A percentile compares a stretch with the other conserved stretches of the same genome.
phyloP scores from a whole-genome alignment of 1,140 invertebrate species.

The Dendrolimus punctatus region DNA sequence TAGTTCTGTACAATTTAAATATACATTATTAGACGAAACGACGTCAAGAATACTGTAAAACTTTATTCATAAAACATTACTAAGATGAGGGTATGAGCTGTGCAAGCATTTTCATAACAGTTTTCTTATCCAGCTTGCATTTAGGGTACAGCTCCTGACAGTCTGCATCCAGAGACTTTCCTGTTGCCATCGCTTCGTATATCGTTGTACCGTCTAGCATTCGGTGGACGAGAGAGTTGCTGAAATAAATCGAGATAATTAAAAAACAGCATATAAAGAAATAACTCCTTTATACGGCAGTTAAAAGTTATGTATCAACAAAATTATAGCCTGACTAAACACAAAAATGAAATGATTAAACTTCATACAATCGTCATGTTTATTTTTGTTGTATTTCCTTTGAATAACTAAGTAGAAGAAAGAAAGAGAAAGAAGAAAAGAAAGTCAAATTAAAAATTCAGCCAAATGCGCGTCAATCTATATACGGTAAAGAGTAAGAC shows the following conservation, averaged over 20 bases:
- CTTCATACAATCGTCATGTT: too few species aligned
- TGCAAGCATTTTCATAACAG: conserved; percentile 74
- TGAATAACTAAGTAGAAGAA: too few species aligned
- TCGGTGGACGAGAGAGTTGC: conserved; percentile 80
- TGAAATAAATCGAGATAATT: conserved; percentile 44
- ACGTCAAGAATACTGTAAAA: neutral
- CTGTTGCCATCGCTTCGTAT: conserved; percentile 81
- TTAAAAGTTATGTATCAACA: too few species aligned
- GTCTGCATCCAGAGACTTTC: conserved; percentile 73
- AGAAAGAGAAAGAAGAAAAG: too few species aligned
- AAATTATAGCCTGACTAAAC: too few species aligned
- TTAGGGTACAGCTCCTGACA: conserved; percentile 75
- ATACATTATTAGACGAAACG: conserved; percentile 1
- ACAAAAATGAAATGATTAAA: too few species aligned
- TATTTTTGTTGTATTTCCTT: too few species aligned
- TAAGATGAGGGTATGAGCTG: conserved; percentile 71
- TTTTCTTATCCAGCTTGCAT: conserved; percentile 78
- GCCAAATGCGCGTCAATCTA: too few species aligned
- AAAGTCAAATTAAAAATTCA: too few species aligned
- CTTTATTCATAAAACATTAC: conserved; percentile 6
- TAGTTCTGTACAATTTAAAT: neutral
- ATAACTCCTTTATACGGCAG: too few species aligned
- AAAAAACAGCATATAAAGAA: too few species aligned
- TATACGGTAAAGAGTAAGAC: too few species aligned
- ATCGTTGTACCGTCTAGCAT: conserved; percentile 83